phyloP scores from a whole-genome alignment of 2,113 vertebrate genomes.

The Pomatostomus ruficeps region DNA sequence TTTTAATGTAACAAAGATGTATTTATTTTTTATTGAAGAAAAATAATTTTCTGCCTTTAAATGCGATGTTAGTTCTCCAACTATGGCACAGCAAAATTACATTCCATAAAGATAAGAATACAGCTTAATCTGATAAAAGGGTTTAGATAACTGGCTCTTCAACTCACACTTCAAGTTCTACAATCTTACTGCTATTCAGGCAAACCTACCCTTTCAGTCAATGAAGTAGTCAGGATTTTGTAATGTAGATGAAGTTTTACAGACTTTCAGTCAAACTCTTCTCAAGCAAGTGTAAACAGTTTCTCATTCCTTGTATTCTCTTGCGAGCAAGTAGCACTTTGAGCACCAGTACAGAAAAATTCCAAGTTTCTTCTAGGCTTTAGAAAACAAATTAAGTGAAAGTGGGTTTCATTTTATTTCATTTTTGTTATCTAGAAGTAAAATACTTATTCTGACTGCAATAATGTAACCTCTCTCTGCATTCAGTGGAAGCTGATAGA shows the following conservation, averaged over 20 bases:
- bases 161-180: background rate
- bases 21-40: background rate
- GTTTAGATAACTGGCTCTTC: background rate
- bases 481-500: background rate
- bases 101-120: background rate
- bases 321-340: background rate
- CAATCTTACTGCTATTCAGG: background rate
- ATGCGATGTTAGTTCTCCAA: background rate
- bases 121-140: background rate
- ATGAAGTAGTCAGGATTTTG: background rate
- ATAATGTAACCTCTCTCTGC: background rate
- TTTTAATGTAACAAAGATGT: background rate
- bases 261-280: background rate
- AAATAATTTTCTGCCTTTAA: background rate
- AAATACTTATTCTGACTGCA: background rate
- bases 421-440: background rate
- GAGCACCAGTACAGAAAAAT: background rate
- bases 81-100: background rate
- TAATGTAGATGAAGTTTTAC: background rate
- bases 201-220: background rate
- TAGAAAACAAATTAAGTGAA: background rate
- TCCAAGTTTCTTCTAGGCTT: background rate
- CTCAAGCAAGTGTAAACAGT: background rate
- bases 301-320: background rate
- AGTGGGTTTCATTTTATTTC: background rate